Evolutionary conservation across 2,797 vertebrate species (phyloP), one percentile per base, ranked within the genome.

Genomic region (Typhlichthys eigenmanni): DNA sequence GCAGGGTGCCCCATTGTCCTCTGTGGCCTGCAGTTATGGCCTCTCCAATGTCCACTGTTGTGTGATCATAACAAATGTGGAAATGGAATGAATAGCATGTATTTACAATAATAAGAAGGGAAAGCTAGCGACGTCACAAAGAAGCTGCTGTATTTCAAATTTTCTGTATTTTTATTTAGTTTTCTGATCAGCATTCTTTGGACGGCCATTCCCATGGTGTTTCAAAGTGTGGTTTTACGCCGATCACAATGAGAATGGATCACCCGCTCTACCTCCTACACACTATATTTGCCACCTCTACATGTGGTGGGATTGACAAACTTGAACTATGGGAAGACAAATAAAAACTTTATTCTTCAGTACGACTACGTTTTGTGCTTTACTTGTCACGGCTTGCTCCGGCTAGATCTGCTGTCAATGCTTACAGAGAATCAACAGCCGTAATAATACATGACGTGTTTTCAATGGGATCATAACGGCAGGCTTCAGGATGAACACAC

Each of bases 201-300:
- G 60, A 82, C 75, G 82, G 82, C 68, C 84, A 60, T 82, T 84
- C 78, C 85, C 82, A 86, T 78, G 69, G 78, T 78, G 75, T 87
- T 75, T 85, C 71, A 80, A 87, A 78, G 62, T 83, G 60, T 69
- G 54, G 81, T 86, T 89, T 81, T 81, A 77, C 75, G 62, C 82
- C 71, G 78, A 80, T 90, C 81, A 88, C 87, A 81, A 83, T 81
- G 78, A 89, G 85, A 88, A 87, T 87, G 88, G 88, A 88, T 88
- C 87, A 89, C 87, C 88, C 87, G 85, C 88, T 90, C 90, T 91
- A 91, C 89, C 90, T 91, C 88, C 87, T 87, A 86, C 83, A 90
- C 81, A 89, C 85, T 90, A 84, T 87, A 68, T 84, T 84, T 65
- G 66, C 82, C 88, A 82, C 89, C 87, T 75, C 69, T 76, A 88